These are phyloP conservation scores for Atherinomorus stipes DNA, from an alignment of 2,113 vertebrate species.

Conservation along the genomic window DNA sequence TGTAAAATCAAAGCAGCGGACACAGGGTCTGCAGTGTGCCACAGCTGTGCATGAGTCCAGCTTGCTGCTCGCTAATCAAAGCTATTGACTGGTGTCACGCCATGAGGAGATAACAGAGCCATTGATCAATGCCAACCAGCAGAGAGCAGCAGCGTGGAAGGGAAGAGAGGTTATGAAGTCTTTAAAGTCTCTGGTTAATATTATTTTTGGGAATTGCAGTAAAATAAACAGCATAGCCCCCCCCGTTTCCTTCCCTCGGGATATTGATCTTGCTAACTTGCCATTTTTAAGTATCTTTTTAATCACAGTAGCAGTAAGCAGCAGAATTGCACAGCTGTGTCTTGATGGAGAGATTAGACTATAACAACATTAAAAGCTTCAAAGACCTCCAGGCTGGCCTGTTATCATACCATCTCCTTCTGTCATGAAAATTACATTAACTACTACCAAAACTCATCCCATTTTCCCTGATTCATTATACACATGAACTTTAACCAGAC, in stretches of 20 bases:
- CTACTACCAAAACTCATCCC: constrained; percentile 31
- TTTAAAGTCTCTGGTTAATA: neutral
- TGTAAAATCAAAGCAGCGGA: constrained; percentile 53
- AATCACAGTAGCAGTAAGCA: constrained; percentile 35
- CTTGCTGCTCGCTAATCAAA: constrained; percentile 72
- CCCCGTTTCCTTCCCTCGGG: constrained; percentile 17
- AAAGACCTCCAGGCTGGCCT: constrained; percentile 17
- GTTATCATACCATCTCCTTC: constrained; percentile 26
- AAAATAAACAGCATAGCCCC: constrained; percentile 2
- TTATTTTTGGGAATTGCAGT: neutral
- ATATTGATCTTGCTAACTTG: constrained; percentile 36
- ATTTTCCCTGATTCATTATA: constrained; percentile 36
- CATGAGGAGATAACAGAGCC: constrained; percentile 50
- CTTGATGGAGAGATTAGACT: constrained; percentile 21
- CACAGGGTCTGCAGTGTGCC: constrained; percentile 36
- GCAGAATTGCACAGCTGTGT: constrained; percentile 17
- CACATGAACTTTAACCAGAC: constrained; percentile 48
- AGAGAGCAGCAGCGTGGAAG: constrained; percentile 19
- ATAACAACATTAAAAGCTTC: constrained; percentile 20
- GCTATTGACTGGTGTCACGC: constrained; percentile 77
- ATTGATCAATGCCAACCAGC: constrained; percentile 62
- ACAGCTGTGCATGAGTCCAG: constrained; percentile 62
- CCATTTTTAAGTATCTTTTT: constrained; percentile 43
- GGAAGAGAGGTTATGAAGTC: neutral
- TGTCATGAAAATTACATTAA: constrained; percentile 41